phyloP scores from a whole-genome alignment of 1,140 invertebrate genomes.

The Bradynema listronoti region DNA sequence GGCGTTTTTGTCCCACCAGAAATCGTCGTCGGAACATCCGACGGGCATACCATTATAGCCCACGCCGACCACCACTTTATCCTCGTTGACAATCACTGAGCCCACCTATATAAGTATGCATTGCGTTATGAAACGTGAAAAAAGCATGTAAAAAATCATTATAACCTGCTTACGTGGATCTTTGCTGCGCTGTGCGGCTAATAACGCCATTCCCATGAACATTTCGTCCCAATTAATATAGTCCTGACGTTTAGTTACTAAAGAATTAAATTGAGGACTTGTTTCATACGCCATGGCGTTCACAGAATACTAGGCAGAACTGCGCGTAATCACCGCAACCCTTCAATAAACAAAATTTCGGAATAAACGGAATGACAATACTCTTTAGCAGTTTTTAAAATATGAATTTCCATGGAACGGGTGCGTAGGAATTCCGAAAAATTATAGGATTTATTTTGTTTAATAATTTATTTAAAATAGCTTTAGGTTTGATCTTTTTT shows the following conservation, averaged over 20 bases:
- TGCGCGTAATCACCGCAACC: too few species aligned
- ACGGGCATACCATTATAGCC: slow-evolving; percentile 92
- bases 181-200: slow-evolving; percentile 81
- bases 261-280: too few species aligned
- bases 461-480: too few species aligned
- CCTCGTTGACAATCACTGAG: slow-evolving; percentile 78
- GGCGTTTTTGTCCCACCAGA: slow-evolving; percentile 73
- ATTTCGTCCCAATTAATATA: slow-evolving; percentile 79
- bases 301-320: too few species aligned
- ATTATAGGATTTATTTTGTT: too few species aligned
- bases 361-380: too few species aligned
- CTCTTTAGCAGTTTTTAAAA: too few species aligned
- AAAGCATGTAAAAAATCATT: neutral
- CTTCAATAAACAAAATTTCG: too few species aligned
- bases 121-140: neutral
- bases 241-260: slow-evolving; percentile 60
- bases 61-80: slow-evolving; percentile 82
- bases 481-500: too few species aligned
- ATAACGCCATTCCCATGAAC: slow-evolving; percentile 79
- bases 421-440: too few species aligned
- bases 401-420: too few species aligned
- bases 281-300: too few species aligned
- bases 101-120: slow-evolving; percentile 69
- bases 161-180: slow-evolving; percentile 75
- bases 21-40: slow-evolving; percentile 77